These are phyloP conservation scores for Idaea biselata DNA, from an alignment of 2,888 invertebrate genomes.

Conservation along the genomic window DNA sequence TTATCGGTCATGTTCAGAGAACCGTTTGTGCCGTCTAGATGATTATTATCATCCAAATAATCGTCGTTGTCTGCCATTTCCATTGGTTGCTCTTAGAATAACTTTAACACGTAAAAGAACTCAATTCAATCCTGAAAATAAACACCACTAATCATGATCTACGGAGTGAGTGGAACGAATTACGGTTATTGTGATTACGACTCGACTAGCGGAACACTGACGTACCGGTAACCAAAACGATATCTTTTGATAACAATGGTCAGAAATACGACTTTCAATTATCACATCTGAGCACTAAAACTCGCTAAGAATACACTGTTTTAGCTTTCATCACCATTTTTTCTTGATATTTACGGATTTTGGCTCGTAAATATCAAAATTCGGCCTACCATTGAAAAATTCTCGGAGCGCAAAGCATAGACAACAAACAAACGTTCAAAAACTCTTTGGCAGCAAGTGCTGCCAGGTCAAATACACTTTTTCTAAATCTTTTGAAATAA, in stretches of 20 bases:
- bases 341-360: constrained; percentile 64
- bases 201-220: constrained; percentile 39
- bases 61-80: constrained; percentile 78
- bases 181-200: constrained; percentile 38
- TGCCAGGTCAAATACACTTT: constrained; percentile 14
- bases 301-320: constrained; percentile 37
- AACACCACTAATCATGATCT: constrained; percentile 23
- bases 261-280: constrained; percentile 58
- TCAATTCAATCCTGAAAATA: constrained; percentile 49
- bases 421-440: background rate
- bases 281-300: constrained; percentile 34
- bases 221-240: constrained; percentile 78
- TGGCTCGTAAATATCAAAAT: constrained; percentile 34
- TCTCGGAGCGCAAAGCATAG: background rate
- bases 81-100: constrained; percentile 50
- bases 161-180: constrained; percentile 24
- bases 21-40: constrained; percentile 83
- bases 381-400: constrained; percentile 28
- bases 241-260: constrained; percentile 45
- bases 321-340: constrained; percentile 45
- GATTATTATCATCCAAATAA: constrained; percentile 77
- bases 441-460: constrained; percentile 29
- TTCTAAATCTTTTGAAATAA: too few relatives aligned
- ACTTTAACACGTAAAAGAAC: constrained; percentile 44
- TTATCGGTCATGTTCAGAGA: constrained; percentile 76